phyloP scores from a whole-genome alignment of 2,888 invertebrate species.

The Caenorhabditis plicata region DNA sequence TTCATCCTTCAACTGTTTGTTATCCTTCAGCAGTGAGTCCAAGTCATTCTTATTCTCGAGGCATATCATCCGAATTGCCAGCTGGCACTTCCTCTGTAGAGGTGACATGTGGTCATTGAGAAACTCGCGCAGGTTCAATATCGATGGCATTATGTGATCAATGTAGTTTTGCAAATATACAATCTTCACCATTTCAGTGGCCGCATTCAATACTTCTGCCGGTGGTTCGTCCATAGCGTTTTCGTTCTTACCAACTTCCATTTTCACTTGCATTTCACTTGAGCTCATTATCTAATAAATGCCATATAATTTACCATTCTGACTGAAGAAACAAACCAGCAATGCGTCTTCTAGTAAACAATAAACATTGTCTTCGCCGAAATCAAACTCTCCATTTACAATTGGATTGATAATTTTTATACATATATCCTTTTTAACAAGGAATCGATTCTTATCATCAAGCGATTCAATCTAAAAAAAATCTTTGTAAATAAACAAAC shows the following conservation, averaged over 20 bases:
- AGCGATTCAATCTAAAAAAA: conserved; percentile 21
- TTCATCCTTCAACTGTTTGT: conserved; percentile 22
- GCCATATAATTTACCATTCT: neutral
- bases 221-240: conserved; percentile 18
- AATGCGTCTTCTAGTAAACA: conserved; percentile 26
- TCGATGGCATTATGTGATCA: conserved; percentile 17
- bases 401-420: conserved; percentile 15
- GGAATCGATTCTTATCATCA: conserved; percentile 15
- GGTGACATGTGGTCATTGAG: conserved; percentile 17
- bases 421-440: conserved; percentile 25
- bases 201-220: conserved; percentile 11
- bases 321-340: conserved; percentile 1
- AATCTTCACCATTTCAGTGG: conserved; percentile 12
- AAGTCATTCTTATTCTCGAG: conserved; percentile 20
- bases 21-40: conserved; percentile 20
- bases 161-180: conserved; percentile 23
- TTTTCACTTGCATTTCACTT: conserved; percentile 29
- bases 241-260: conserved; percentile 22
- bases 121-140: conserved; percentile 16
- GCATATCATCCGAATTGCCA: conserved; percentile 25
- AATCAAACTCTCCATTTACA: conserved; percentile 29
- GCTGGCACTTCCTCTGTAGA: conserved; percentile 18
- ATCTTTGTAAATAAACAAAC: neutral
- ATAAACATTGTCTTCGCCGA: conserved; percentile 9
- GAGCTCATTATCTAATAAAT: conserved; percentile 22